These are phyloP conservation scores for Catharus bicknelli DNA, from an alignment of 2,113 vertebrate species.

Conservation along the genomic window DNA sequence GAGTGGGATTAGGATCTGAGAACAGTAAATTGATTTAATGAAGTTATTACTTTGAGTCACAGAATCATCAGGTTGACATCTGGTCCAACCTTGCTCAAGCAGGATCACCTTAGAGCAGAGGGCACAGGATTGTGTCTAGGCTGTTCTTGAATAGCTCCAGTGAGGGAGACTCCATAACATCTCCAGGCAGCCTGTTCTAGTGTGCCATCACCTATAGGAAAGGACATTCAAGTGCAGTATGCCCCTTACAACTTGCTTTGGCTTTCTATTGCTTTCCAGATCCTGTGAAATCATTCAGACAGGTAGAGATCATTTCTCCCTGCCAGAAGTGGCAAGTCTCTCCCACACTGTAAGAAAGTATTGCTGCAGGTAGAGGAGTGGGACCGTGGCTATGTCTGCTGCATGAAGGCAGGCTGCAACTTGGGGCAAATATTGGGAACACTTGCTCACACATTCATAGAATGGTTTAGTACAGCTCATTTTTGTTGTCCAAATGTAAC, in stretches of 20 bases:
- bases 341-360: accelerated
- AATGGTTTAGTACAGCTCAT: accelerated
- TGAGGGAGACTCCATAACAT: neutral
- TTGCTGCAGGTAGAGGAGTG: neutral
- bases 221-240: neutral
- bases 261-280: neutral
- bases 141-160: neutral
- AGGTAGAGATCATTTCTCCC: neutral
- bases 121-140: neutral
- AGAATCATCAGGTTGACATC: neutral
- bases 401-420: neutral
- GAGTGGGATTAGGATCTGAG: accelerated
- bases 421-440: accelerated
- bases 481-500: accelerated
- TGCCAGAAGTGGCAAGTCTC: accelerated
- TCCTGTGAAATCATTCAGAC: neutral
- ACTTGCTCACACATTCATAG: accelerated
- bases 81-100: neutral
- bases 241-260: neutral
- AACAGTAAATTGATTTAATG: accelerated
- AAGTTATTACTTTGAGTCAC: neutral
- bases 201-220: neutral
- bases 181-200: neutral
- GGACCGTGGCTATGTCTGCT: accelerated
- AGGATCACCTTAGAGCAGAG: neutral